Base-by-base conservation (phyloP, 2,797 vertebrate genomes). In the Pogonophryne albipinna region DNA sequence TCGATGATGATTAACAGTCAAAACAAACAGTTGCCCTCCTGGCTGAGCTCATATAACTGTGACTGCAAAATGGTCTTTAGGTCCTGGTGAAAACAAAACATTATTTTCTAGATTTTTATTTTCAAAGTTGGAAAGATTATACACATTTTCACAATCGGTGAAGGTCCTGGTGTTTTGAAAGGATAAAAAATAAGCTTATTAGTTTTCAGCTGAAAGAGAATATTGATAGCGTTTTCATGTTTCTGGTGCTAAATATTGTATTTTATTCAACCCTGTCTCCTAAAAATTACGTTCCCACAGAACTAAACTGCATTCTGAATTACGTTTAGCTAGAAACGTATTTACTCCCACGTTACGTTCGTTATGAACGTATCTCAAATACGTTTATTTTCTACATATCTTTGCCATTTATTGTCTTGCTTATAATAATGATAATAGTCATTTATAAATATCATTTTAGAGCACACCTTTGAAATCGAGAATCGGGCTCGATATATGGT, bases 1-100 rank as follows among this genome's bases (percentile, higher is more conserved):
- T 85, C 71, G 47, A 89, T 90, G 89, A 89, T 92, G 91, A 93
- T 92, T 90, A 93, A 88, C 89, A 77, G 74, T 80, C 85, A 69
- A 89, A 91, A 93, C 88, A 91, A 93, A 92, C 87, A 80, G 70
- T 85, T 78, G 77, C 69, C 81, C 89, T 88, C 79, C 62, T 72
- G 75, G 74, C 65, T 82, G 64, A 50, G 82, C 75, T 79, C 79
- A 76, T 67, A 76, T 69, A 74, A 74, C 73, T 82, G 66, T 72
- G 62, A 82, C 57, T 71, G 53, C 62, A 70, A 46, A 15, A 44
- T 45, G 58, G 53, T 85, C 74, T 71, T 85, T 53, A 71, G 69
- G 73, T 88, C 51, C 46, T 12, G 17, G 13, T 61, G 56, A 45
- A 74, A 80, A 75, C 60, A 63, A 74, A 15, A 15, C 3, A 62